These are phyloP conservation scores for Aeoliscus strigatus DNA, from an alignment of 2,797 vertebrate genomes.

Conservation along the genomic window DNA sequence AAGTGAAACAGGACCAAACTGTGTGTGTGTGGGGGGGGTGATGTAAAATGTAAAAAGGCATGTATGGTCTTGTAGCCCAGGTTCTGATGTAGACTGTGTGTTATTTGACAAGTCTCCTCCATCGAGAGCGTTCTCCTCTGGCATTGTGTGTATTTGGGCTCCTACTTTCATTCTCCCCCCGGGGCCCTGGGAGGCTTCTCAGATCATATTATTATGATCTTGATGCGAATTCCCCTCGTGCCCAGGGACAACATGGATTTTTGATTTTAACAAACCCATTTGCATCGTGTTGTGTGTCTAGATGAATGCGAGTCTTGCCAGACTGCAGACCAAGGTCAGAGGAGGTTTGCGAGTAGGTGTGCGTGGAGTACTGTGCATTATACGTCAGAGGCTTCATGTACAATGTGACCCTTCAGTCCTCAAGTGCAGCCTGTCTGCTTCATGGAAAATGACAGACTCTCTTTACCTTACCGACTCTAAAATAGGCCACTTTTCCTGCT, in stretches of 20 bases:
- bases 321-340: conserved; percentile 52
- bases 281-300: conserved; percentile 53
- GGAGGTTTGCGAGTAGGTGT: conserved; percentile 33
- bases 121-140: too few relatives aligned
- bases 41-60: too few relatives aligned
- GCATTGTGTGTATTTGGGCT: conserved; percentile 15
- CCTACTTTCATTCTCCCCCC: conserved; percentile 22
- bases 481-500: too few relatives aligned
- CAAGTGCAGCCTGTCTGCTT: background rate
- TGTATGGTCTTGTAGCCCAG: too few relatives aligned
- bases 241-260: conserved; percentile 42
- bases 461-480: background rate
- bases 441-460: background rate
- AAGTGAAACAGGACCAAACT: too few relatives aligned
- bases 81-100: too few relatives aligned
- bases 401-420: conserved; percentile 3
- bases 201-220: conserved; percentile 58
- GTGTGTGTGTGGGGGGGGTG: too few relatives aligned
- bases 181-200: conserved; percentile 16
- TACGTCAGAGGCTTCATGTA: conserved; percentile 11
- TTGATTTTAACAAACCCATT: conserved; percentile 65
- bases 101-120: too few relatives aligned
- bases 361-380: conserved; percentile 35
- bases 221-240: conserved; percentile 54
- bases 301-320: conserved; percentile 51